Conservation (phyloP, 2,888 invertebrate genomes). For the Chorisops tibialis region DNA sequence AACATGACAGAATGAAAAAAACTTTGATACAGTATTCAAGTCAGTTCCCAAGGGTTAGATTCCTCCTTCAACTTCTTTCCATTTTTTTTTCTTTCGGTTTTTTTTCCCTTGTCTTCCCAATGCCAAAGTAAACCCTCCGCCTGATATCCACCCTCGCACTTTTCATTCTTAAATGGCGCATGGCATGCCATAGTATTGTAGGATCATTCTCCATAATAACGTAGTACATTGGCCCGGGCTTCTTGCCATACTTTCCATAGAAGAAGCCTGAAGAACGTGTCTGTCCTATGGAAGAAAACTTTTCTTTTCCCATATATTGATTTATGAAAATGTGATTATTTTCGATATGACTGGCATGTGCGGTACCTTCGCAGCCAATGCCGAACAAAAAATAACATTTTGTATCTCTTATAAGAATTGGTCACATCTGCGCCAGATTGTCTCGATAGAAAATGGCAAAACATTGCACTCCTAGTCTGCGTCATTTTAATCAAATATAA, state of each 20-base stretch:
- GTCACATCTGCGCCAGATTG: constrained; percentile 22
- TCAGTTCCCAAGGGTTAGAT: constrained; percentile 26
- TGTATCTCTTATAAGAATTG: constrained; percentile 3
- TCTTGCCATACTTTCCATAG: background rate
- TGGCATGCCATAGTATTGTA: constrained; percentile 10
- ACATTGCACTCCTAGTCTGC: background rate
- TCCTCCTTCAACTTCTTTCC: constrained; percentile 13
- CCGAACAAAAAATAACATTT: constrained; percentile 16
- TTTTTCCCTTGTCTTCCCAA: background rate
- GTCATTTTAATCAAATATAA: too few species aligned
- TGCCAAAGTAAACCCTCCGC: too few species aligned
- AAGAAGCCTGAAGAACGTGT: background rate
- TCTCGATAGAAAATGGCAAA: background rate
- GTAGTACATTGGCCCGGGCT: constrained; percentile 4
- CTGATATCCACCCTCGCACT: background rate
- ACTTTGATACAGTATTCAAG: constrained; percentile 23
- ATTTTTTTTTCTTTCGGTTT: background rate
- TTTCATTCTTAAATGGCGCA: constrained; percentile 24
- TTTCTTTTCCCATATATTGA: constrained; percentile 20
- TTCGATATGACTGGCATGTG: constrained; percentile 21
- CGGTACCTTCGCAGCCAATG: constrained; percentile 1
- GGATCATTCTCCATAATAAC: constrained; percentile 10
- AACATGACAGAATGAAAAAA: background rate
- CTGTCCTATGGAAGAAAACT: background rate
- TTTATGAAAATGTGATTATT: constrained; percentile 29